Percentiles rank a stretch among this genome's conserved stretches.
phyloP scores from a whole-genome alignment of 2,113 vertebrate genomes.

The Mystacornis crossleyi region DNA sequence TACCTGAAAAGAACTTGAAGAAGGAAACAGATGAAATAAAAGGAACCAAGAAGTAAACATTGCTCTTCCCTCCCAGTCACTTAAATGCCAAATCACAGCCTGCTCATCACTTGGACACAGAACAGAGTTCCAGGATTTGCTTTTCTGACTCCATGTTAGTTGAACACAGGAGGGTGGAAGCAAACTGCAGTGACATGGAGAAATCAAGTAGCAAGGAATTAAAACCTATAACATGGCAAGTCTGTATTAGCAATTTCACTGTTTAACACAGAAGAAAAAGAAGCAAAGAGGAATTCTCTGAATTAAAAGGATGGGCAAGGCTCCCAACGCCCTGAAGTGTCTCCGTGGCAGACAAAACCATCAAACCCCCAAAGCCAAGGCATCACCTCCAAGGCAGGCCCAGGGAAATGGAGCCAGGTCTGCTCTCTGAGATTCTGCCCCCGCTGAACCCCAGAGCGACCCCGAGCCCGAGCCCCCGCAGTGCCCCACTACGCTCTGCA shows the following conservation, averaged over 20 bases:
- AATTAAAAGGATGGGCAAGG: not conserved
- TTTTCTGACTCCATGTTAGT: not conserved
- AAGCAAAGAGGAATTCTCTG: not conserved
- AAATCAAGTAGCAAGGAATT: not conserved
- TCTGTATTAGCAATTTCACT: not conserved
- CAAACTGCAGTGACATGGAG: not conserved
- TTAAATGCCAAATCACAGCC: not conserved
- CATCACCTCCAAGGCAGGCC: not conserved
- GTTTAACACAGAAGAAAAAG: not conserved
- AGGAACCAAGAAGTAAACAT: not conserved
- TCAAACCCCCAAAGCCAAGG: not conserved
- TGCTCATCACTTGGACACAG: not conserved
- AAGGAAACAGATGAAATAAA: not conserved
- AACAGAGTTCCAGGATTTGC: not conserved
- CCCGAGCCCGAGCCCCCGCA: accelerated
- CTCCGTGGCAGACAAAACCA: not conserved
- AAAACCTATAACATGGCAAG: not conserved
- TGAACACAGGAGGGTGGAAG: not conserved
- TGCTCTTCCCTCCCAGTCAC: not conserved
- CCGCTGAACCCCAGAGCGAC: accelerated
- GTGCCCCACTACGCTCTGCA: accelerated
- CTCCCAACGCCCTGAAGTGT: not conserved
- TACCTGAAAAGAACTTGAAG: not conserved
- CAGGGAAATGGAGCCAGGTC: not conserved
- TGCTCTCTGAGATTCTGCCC: slow-evolving; percentile 1